Base-by-base conservation (phyloP, 2,888 invertebrate species). In the Glaucopsyche alexis region DNA sequence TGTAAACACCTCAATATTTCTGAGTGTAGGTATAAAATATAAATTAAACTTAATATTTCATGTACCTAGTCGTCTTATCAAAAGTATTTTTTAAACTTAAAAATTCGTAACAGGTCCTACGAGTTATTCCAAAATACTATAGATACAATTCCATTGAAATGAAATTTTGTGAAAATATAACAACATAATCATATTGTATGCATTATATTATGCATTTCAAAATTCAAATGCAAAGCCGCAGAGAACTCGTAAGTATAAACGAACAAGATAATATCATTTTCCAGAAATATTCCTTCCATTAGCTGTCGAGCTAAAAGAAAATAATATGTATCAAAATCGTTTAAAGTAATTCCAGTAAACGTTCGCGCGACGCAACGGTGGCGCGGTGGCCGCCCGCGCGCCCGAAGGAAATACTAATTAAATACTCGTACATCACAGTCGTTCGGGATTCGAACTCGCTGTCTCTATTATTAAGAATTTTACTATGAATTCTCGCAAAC, bases 371-470 rank as follows among this genome's bases (percentile, higher is more conserved):
- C 76, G 77, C 64, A 13, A 65, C 64, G 40, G 64, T 65, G 67
- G 47, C 60, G 19, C 16, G 55, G 16, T 14, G 16, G 50, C n/a
- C 55, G 55, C 19, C 19, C 19, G 55, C 47, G 72, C 77, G 77
- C 74, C 78, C 66, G 77, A 77, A 80, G 91, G 90, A 91, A 90
- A 87, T 87, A 85, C 88, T 89, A 89, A 92, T 92, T 92, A 91
- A 92, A 92, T 87, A 86, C 80, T 85, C 85, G 87, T 92, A 88
- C 87, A 89, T 91, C 91, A 91, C 84, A 79, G 81, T 81, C 83
- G 79, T 76, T 78, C 78, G 79, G 77, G 81, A 80, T 76, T 79
- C 79, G 81, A 82, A 80, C 80, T 78, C 80, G 80, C 82, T 82
- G 81, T 83, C 84, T 82, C 83, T 84, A 82, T 82, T 82, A 83